These are phyloP conservation scores for Drosophila takahashii DNA, from an alignment of 1,140 invertebrate species.

Conservation along the genomic window DNA sequence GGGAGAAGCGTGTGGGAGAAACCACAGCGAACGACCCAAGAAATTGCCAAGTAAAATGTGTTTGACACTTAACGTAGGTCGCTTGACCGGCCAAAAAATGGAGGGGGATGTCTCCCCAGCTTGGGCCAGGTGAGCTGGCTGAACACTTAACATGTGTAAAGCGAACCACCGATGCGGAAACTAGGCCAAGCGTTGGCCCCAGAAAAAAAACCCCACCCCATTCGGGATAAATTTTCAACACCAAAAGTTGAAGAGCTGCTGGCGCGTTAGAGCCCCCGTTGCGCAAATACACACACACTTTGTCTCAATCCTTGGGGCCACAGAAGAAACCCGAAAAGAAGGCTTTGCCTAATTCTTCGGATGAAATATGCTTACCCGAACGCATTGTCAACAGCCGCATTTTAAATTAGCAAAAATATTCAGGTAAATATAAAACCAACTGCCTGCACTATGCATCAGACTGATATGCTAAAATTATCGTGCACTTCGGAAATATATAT, in stretches of 20 bases:
- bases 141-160: conserved; percentile 50
- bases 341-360: conserved; percentile 6
- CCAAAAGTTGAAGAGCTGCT: background rate
- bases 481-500: background rate
- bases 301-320: conserved; percentile 4
- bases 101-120: conserved; percentile 2
- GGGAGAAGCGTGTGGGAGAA: background rate
- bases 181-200: background rate
- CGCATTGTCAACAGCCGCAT: conserved; percentile 12
- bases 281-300: background rate
- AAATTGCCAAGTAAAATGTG: conserved; percentile 78
- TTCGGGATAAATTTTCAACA: background rate
- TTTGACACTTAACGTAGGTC: conserved; percentile 81
- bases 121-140: conserved; percentile 36
- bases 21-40: conserved; percentile 67
- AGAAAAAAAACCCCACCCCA: background rate
- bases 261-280: background rate
- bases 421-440: conserved; percentile 1
- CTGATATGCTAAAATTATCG: background rate
- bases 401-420: background rate
- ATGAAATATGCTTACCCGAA: conserved; percentile 30
- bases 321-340: background rate
- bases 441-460: conserved; percentile 1
- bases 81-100: conserved; percentile 46
- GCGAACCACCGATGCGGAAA: conserved; percentile 29